Conservation (phyloP, 2,113 vertebrate genomes). For the Talpa occidentalis region DNA sequence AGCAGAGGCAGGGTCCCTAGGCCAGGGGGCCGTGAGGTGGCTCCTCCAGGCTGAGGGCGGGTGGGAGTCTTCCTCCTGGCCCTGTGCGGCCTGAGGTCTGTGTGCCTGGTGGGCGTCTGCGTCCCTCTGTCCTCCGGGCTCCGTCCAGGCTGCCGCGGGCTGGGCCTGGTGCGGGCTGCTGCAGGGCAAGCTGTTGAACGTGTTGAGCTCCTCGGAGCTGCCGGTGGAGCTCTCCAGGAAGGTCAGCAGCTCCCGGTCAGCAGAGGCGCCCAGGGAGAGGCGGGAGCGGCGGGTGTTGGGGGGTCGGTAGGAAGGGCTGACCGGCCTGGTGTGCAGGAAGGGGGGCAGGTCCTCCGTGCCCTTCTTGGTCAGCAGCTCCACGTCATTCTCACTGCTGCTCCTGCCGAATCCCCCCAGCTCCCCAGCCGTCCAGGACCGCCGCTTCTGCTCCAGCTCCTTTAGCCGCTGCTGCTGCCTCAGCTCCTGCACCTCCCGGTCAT, state of each 20-base stretch:
- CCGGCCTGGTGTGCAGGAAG: slow-evolving; percentile 91
- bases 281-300: slow-evolving; percentile 93
- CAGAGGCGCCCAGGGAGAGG: slow-evolving; percentile 88
- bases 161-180: slow-evolving; percentile 85
- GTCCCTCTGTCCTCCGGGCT: slow-evolving; percentile 85
- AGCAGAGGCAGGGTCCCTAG: rapidly evolving
- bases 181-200: slow-evolving; percentile 93
- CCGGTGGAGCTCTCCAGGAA: slow-evolving; percentile 90
- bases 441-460: slow-evolving; percentile 93
- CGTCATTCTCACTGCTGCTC: slow-evolving; percentile 97
- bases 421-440: slow-evolving; percentile 89
- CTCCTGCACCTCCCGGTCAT: slow-evolving; percentile 92
- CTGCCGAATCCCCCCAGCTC: slow-evolving; percentile 90
- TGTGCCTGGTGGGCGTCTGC: slow-evolving; percentile 77
- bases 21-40: not conserved
- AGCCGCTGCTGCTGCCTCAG: slow-evolving; percentile 89
- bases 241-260: slow-evolving; percentile 91
- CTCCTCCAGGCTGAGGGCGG: slow-evolving; percentile 47
- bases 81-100: slow-evolving; percentile 68
- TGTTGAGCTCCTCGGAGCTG: slow-evolving; percentile 83
- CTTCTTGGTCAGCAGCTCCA: slow-evolving; percentile 92
- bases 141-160: slow-evolving; percentile 85
- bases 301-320: slow-evolving; percentile 90
- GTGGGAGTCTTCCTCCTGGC: slow-evolving; percentile 5
- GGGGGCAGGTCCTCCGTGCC: slow-evolving; percentile 89